Conservation (phyloP, 2,113 vertebrate species). For the Rhinolophus sinicus region DNA sequence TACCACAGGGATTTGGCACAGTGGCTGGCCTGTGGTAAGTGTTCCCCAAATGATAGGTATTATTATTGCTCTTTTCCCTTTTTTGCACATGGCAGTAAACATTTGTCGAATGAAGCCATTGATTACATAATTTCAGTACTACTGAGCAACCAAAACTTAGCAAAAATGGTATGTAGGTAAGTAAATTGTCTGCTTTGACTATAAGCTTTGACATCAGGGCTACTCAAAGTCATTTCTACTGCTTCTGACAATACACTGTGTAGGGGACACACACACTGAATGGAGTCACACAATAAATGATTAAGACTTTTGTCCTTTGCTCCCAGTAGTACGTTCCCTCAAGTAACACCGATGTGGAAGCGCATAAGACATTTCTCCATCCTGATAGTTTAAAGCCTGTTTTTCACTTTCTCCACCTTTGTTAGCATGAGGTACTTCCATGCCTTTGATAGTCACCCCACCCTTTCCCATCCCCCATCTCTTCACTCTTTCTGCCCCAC, state of each 20-base stretch:
- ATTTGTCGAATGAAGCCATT: background rate
- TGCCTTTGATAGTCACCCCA: background rate
- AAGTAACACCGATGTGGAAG: background rate
- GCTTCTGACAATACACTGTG: background rate
- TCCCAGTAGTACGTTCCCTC: background rate
- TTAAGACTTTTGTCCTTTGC: background rate
- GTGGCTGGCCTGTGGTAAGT: background rate
- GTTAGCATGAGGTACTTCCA: background rate
- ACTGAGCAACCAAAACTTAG: background rate
- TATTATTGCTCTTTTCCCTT: background rate
- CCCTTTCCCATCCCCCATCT: rapidly evolving
- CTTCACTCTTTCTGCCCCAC: no score
- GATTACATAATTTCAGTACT: background rate
- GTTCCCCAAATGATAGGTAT: background rate
- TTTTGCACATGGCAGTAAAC: background rate
- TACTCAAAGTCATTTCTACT: background rate
- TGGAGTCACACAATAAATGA: background rate
- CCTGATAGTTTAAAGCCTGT: background rate
- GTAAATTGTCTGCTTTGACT: background rate
- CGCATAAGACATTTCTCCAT: background rate
- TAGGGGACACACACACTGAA: background rate
- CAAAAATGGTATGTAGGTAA: background rate
- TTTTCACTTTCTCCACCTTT: background rate
- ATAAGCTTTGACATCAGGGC: background rate
- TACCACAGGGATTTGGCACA: background rate